Evolutionary conservation across 30 jellyfish, hydroid and myxozoan genomes (phyloP).

Genomic region (Aurelia sp.): DNA sequence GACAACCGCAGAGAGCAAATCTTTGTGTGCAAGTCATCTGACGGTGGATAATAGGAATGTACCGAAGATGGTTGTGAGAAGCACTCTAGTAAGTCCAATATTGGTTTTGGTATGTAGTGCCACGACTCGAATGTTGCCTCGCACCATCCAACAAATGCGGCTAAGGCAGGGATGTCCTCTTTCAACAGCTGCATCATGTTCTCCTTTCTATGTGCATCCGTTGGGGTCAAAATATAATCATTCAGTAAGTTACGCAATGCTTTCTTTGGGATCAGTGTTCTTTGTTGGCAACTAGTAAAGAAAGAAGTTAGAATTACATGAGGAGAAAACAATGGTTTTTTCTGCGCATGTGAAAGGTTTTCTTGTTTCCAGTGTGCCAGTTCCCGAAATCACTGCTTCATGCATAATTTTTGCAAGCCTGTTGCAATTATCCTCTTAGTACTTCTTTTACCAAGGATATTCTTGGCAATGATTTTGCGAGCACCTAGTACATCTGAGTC

Average conservation of each 20-base stretch:
- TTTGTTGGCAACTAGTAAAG: not conserved
- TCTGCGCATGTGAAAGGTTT: too few relatives aligned
- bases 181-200: not conserved
- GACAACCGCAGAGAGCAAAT: not conserved
- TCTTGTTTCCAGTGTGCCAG: too few relatives aligned
- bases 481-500: too few relatives aligned
- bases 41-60: not conserved
- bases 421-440: too few relatives aligned
- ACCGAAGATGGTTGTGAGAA: not conserved
- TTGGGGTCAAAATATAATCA: not conserved
- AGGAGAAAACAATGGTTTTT: too few relatives aligned
- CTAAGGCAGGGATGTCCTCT: not conserved
- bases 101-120: conserved; percentile 12
- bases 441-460: too few relatives aligned
- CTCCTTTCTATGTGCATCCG: not conserved
- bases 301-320: not conserved
- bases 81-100: not conserved
- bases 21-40: not conserved
- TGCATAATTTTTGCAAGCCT: too few relatives aligned
- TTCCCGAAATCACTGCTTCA: too few relatives aligned
- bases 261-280: not conserved
- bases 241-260: not conserved
- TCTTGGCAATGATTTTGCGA: too few relatives aligned
- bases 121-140: not conserved
- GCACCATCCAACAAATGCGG: conserved; percentile 2